phyloP scores from a whole-genome alignment of 2,888 invertebrate genomes.

The Hemithea aestivaria region DNA sequence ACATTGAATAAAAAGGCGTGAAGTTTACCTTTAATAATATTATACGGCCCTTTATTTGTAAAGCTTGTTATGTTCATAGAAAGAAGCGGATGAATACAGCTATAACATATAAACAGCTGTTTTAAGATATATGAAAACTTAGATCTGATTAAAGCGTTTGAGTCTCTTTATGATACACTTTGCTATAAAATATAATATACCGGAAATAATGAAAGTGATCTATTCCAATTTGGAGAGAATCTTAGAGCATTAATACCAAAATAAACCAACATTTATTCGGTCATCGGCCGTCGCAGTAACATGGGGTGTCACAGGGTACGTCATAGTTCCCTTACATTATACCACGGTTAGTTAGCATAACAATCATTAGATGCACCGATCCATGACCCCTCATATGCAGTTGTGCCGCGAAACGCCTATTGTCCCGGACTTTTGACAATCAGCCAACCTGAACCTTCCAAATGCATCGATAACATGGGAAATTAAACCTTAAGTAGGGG shows the following conservation, averaged over 20 bases:
- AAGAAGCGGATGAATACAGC: not conserved
- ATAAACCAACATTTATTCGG: slow-evolving; percentile 25
- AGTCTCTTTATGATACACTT: slow-evolving; percentile 2
- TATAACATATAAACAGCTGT: not conserved
- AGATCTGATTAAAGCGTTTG: slow-evolving; percentile 1
- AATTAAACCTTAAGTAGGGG: slow-evolving; percentile 20
- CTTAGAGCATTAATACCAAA: slow-evolving; percentile 18
- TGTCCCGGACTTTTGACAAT: slow-evolving; percentile 50
- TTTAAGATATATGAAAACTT: too few species aligned
- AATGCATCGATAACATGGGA: slow-evolving; percentile 12
- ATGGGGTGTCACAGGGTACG: slow-evolving; percentile 27
- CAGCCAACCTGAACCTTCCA: slow-evolving; percentile 49
- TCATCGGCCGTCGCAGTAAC: slow-evolving; percentile 25
- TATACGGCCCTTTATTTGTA: too few species aligned
- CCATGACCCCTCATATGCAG: slow-evolving; percentile 44
- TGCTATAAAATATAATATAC: slow-evolving; percentile 5
- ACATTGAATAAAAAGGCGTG: not conserved
- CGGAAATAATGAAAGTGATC: slow-evolving; percentile 6
- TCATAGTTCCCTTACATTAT: slow-evolving; percentile 21
- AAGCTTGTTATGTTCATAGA: not conserved
- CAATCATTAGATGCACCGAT: slow-evolving; percentile 42
- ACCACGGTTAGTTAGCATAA: slow-evolving; percentile 37
- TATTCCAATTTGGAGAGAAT: slow-evolving; percentile 12
- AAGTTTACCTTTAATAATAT: not conserved
- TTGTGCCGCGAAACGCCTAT: slow-evolving; percentile 43